Evolutionary conservation across 1,140 invertebrate species (phyloP).

Genomic region (Hesperophylax magnus): DNA sequence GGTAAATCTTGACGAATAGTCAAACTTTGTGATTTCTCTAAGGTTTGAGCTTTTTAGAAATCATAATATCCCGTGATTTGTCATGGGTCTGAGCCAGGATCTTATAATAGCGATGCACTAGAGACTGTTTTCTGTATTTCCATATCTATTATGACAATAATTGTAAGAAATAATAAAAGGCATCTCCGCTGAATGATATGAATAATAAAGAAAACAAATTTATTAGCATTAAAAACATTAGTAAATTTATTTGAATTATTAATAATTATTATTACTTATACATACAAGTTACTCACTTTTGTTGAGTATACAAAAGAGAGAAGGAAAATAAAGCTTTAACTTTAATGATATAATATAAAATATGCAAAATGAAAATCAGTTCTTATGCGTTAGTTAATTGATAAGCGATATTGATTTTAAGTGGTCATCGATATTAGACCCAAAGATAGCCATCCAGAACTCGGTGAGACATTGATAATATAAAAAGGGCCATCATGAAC

Average conservation of each 20-base stretch:
- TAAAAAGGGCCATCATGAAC: too few relatives aligned
- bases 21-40: too few relatives aligned
- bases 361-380: constrained; percentile 32
- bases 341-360: constrained; percentile 2
- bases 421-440: neutral
- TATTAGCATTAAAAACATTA: neutral
- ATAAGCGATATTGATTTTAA: neutral
- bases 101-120: too few relatives aligned
- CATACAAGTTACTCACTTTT: neutral
- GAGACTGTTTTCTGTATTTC: too few relatives aligned
- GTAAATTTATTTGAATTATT: neutral
- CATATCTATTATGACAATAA: too few relatives aligned
- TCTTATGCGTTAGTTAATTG: constrained; percentile 17
- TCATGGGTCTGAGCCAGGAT: too few relatives aligned
- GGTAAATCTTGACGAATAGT: too few relatives aligned
- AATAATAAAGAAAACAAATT: constrained; percentile 14
- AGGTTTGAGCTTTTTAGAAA: too few relatives aligned
- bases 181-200: neutral
- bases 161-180: too few relatives aligned
- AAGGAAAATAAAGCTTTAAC: neutral
- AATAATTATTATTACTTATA: constrained; percentile 28
- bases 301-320: neutral
- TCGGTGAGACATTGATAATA: too few relatives aligned
- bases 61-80: too few relatives aligned
- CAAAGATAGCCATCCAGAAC: too few relatives aligned